Evolutionary conservation across 1,140 invertebrate species (phyloP).

Genomic region (Hylaeus volcanicus): DNA sequence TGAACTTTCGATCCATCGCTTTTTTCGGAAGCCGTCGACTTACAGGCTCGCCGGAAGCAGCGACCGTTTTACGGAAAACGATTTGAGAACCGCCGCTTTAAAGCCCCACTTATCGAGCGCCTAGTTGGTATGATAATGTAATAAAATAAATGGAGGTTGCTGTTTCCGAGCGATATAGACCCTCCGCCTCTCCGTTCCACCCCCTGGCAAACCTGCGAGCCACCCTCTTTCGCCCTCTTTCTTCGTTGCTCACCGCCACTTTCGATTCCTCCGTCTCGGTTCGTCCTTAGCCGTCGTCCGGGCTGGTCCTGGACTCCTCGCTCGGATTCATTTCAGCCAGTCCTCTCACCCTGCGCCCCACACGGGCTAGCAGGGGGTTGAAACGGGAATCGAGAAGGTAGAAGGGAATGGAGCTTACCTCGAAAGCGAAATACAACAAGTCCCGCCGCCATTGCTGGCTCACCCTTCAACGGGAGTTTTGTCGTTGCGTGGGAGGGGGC

Average conservation of each 20-base stretch:
- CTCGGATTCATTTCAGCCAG: conserved; percentile 39
- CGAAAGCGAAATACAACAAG: conserved; percentile 79
- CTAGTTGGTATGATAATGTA: conserved; percentile 81
- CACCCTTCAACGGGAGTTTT: conserved; percentile 76
- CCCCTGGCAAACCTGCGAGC: conserved; percentile 25
- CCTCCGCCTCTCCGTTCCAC: conserved; percentile 27
- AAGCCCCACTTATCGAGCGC: conserved; percentile 79
- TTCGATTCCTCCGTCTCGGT: conserved; percentile 34
- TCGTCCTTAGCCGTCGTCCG: not conserved
- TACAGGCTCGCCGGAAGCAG: not conserved
- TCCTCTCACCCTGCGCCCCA: not conserved
- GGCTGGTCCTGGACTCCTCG: conserved; percentile 8
- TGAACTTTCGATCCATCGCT: conserved; percentile 27
- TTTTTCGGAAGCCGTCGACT: not conserved
- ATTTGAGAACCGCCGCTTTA: conserved; percentile 78
- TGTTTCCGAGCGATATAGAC: conserved; percentile 70
- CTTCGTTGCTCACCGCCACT: conserved; percentile 29
- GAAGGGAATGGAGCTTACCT: conserved; percentile 61
- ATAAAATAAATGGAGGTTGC: conserved; percentile 81
- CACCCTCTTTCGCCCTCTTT: conserved; percentile 35
- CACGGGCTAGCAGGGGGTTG: conserved; percentile 18
- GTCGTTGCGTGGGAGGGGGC: conserved; percentile 62
- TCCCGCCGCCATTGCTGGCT: conserved; percentile 80
- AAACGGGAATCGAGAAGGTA: conserved; percentile 68
- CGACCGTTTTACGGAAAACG: conserved; percentile 22